Percentiles rank a stretch among this genome's conserved stretches.
Evolutionary conservation across 2,888 invertebrate species (phyloP).

Genomic region (Thysanoteuthis rhombus): DNA sequence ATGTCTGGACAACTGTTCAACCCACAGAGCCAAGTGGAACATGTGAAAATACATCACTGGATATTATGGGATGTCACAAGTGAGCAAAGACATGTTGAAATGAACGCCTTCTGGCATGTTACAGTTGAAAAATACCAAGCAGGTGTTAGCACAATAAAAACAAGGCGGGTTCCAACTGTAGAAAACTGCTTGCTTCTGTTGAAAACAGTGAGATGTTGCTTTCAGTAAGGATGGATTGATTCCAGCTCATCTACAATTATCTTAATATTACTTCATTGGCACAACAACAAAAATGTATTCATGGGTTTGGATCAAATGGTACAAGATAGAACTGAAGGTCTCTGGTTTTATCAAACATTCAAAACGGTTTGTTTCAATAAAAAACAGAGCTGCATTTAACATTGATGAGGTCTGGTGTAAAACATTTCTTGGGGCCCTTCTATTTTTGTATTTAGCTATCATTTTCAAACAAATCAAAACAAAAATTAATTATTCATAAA

Average conservation of each 20-base stretch:
- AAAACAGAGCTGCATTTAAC: too few relatives aligned
- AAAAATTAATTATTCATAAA: too few relatives aligned
- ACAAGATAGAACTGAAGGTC: background rate
- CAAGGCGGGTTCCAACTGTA: background rate
- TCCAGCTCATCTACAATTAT: background rate
- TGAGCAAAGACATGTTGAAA: background rate
- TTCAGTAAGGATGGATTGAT: background rate
- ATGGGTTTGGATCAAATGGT: background rate
- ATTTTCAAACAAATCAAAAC: too few relatives aligned
- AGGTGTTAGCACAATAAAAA: background rate
- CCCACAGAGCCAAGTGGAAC: background rate
- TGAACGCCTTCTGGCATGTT: conserved; percentile 12
- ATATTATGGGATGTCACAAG: conserved; percentile 12
- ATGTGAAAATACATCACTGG: background rate
- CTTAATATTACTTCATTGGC: background rate
- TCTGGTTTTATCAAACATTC: background rate
- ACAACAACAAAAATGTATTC: background rate
- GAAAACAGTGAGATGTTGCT: background rate
- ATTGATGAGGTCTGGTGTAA: too few relatives aligned
- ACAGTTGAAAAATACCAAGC: background rate
- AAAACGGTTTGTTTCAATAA: too few relatives aligned
- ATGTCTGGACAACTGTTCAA: background rate
- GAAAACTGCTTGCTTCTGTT: background rate
- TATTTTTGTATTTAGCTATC: too few relatives aligned
- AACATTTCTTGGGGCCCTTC: too few relatives aligned